Percentiles rank a stretch among this genome's conserved stretches.
Evolutionary conservation across 2,113 vertebrate genomes (phyloP).

Genomic region (Psophia crepitans): DNA sequence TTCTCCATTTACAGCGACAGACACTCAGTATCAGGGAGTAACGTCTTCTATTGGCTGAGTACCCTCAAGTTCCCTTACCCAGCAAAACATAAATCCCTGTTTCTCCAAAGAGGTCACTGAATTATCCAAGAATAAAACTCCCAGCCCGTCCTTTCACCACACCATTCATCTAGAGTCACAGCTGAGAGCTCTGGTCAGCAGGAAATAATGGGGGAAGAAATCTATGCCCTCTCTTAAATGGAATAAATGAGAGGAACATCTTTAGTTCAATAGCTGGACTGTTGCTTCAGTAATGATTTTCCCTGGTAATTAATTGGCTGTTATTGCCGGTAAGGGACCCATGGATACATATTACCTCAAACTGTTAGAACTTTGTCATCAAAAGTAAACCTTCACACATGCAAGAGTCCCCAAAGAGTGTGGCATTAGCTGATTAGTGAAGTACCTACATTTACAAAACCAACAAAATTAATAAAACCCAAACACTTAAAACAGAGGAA

Average conservation of each 20-base stretch:
- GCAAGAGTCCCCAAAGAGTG: not conserved
- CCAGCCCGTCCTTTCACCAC: not conserved
- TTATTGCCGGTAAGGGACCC: not conserved
- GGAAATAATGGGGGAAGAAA: not conserved
- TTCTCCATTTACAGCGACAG: not conserved
- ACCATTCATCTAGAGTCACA: not conserved
- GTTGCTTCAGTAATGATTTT: not conserved
- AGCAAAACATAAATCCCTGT: not conserved
- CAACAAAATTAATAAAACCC: not conserved
- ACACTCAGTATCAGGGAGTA: not conserved
- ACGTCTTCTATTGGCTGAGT: not conserved
- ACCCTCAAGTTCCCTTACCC: not conserved
- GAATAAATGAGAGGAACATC: not conserved
- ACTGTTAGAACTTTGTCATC: not conserved
- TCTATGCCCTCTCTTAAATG: not conserved
- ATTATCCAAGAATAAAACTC: not conserved
- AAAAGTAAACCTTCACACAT: not conserved
- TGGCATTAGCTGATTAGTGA: not conserved
- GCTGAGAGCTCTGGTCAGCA: not conserved
- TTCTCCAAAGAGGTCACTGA: not conserved
- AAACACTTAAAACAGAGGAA: accelerated
- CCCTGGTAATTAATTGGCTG: not conserved
- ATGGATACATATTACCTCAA: not conserved
- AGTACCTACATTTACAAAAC: not conserved
- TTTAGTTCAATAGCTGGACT: not conserved